phyloP scores from a whole-genome alignment of 2,113 vertebrate genomes.

The Entelurus aequoreus region DNA sequence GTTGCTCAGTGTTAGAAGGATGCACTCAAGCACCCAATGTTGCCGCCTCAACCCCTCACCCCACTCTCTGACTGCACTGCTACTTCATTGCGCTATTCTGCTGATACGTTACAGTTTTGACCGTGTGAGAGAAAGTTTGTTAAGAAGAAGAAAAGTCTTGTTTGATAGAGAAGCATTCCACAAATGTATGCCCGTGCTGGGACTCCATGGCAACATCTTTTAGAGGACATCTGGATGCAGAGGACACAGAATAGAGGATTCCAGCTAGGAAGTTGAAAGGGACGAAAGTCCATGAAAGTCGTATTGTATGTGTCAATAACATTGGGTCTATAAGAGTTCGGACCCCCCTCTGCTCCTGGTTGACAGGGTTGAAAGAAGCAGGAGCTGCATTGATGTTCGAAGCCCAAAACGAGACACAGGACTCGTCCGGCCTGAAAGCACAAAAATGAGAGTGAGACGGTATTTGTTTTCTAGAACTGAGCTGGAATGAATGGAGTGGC shows the following conservation, averaged over 20 bases:
- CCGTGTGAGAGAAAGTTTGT: constrained; percentile 33
- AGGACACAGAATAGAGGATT: constrained; percentile 57
- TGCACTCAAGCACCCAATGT: constrained; percentile 31
- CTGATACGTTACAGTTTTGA: constrained; percentile 50
- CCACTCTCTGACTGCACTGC: constrained; percentile 36
- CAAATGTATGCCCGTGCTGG: constrained; percentile 42
- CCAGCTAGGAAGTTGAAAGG: constrained; percentile 67
- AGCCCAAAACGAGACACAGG: constrained; percentile 31
- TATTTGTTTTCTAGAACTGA: constrained; percentile 62
- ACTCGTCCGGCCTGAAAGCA: constrained; percentile 23
- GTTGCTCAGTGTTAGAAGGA: constrained; percentile 41
- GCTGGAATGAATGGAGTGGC: constrained; percentile 68
- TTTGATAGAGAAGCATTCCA: constrained; percentile 55
- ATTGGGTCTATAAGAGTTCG: constrained; percentile 31
- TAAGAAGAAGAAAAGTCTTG: constrained; percentile 33
- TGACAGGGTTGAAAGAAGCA: constrained; percentile 19
- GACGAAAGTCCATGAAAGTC: constrained; percentile 60
- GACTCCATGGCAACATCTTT: constrained; percentile 59
- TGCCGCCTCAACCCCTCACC: constrained; percentile 19
- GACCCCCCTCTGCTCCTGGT: constrained; percentile 41
- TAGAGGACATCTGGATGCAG: constrained; percentile 66
- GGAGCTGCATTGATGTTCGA: constrained; percentile 16
- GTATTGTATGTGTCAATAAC: constrained; percentile 63
- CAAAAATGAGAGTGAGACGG: constrained; percentile 53
- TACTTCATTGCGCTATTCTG: constrained; percentile 48